A percentile compares a stretch with the other conserved stretches of the same genome.
These are phyloP conservation scores for Dryococelus australis DNA, from an alignment of 2,888 invertebrate genomes.

Conservation along the genomic window DNA sequence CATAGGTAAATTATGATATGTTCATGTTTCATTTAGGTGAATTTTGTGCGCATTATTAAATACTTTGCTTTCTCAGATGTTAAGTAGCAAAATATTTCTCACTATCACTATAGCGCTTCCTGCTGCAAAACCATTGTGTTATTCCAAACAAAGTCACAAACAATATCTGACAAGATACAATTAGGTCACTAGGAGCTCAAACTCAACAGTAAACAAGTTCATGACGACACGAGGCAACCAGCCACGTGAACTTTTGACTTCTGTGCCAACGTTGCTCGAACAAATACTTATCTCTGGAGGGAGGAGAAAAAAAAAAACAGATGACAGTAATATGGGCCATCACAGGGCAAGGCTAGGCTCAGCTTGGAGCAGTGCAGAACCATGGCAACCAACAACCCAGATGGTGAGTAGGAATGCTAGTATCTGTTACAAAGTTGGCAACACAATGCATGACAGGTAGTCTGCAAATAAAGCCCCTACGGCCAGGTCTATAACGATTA, in stretches of 20 bases:
- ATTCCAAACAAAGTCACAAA: no score
- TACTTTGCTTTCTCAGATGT: not conserved
- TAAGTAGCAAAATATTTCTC: not conserved
- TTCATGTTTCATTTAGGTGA: no score
- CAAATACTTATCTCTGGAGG: no score
- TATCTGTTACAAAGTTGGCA: not conserved
- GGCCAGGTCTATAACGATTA: not conserved
- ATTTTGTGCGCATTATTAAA: no score
- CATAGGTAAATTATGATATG: no score
- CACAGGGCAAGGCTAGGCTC: not conserved
- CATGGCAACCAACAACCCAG: not conserved
- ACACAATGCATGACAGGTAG: not conserved
- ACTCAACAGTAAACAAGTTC: not conserved
- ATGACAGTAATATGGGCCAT: not conserved
- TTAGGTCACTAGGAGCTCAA: no score
- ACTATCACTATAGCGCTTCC: not conserved
- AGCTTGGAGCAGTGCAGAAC: not conserved
- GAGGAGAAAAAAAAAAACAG: not conserved
- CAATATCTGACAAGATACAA: no score
- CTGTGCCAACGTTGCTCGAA: not conserved
- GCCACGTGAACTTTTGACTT: not conserved
- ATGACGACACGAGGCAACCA: not conserved
- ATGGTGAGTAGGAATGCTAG: not conserved
- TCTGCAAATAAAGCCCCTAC: not conserved
- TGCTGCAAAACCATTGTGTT: no score